phyloP scores from a whole-genome alignment of 2,113 vertebrate species.

The Falco punctatus region DNA sequence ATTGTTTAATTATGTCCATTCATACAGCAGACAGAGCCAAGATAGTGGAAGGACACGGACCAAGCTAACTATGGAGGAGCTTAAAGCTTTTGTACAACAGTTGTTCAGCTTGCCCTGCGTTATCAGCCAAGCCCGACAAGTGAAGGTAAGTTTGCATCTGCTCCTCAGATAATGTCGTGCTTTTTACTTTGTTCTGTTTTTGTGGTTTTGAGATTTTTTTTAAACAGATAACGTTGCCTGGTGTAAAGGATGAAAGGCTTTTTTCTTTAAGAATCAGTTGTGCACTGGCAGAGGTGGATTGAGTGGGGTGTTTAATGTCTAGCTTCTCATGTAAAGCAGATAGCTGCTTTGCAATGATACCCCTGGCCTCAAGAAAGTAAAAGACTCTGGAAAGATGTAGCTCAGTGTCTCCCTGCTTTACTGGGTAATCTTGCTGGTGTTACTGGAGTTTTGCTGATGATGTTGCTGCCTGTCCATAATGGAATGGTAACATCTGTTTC shows the following conservation, averaged over 20 bases:
- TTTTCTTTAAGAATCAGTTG: neutral
- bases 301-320: neutral
- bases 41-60: conserved; percentile 88
- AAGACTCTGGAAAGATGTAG: neutral
- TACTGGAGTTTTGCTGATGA: neutral
- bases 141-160: conserved; percentile 81
- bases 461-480: neutral
- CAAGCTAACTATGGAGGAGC: conserved; percentile 95
- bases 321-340: neutral
- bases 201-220: neutral
- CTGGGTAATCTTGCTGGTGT: neutral
- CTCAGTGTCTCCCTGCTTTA: neutral
- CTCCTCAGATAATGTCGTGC: neutral
- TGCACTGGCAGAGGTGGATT: neutral
- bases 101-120: conserved; percentile 92
- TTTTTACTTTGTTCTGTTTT: neutral
- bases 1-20: neutral
- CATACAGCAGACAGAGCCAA: conserved; percentile 80
- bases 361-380: neutral
- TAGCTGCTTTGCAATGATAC: neutral
- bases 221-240: neutral
- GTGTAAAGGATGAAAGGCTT: neutral
- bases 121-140: conserved; percentile 93
- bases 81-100: conserved; percentile 97
- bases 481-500: neutral